Base-by-base conservation (phyloP, 2,113 vertebrate species). In the Thalassarche chlororhynchos region DNA sequence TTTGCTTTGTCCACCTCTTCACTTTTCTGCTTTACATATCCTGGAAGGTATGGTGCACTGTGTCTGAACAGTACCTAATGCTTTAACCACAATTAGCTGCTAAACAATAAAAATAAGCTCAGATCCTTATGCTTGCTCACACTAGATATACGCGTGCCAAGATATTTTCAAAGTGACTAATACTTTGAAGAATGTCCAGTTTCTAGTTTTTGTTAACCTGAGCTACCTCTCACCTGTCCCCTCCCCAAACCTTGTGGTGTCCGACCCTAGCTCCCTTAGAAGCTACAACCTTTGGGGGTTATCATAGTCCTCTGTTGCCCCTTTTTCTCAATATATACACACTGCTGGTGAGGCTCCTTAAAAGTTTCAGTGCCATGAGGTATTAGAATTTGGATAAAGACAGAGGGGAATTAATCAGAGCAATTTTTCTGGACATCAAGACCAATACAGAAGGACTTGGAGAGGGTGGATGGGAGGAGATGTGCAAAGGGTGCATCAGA, bases 81-180 rank as follows among this genome's bases (percentile, higher is more conserved):
- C 7, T 80, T 88, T 66, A 93, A 88, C 52, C 61, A 60, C 72
- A 87, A 64, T 51, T 71, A 95, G 72, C 71, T 83, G 31, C 65
- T 84, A 78, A 84, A 84, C 42, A 91, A 87, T 61, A 85, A 87
- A 89, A 93, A 77, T 69, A 86, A 90, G 26, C 61, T 84, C 62
- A 81, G 46, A 65, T 62, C 38, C n/a, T 79, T 29, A 10, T 25
- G 36, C 40, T 82, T 85, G 52, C 58, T 93, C 60, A 84, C 16
- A 28, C 4, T 32, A 87, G 54, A 62, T 16, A 15, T 0, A 49
- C 0, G 0, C 0, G 0, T 23, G 58, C 71, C 92, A 94, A 93
- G 25, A 70, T 40, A 60, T 80, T 71, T 95, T 31, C 12, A 2
- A 85, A 74, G 18, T 64, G 71, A 93, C 24, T 90, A 94, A 90